phyloP scores from a whole-genome alignment of 2,113 vertebrate species.

The Sphaerodactylus townsendi region DNA sequence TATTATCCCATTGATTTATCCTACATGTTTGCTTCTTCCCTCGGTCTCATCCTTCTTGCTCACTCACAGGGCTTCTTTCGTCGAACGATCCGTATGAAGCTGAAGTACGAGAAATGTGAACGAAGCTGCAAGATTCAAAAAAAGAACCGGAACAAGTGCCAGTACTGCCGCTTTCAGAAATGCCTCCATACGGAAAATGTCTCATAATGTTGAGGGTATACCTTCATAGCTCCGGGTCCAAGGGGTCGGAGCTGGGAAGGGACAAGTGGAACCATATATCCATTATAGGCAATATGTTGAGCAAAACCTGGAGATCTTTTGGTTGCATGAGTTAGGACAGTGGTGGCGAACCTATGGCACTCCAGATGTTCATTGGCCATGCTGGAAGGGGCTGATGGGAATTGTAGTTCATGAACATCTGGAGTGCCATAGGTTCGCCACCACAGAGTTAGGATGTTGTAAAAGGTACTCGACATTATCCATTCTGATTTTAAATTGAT shows the following conservation, averaged over 20 bases:
- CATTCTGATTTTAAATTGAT: not conserved
- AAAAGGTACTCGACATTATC: not conserved
- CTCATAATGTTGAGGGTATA: constrained; percentile 94
- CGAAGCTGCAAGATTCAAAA: constrained; percentile 96
- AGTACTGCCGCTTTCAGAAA: constrained; percentile 99
- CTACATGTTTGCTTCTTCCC: not conserved
- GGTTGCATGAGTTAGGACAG: not conserved
- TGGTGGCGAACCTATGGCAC: no score
- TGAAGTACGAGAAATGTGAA: constrained; percentile 93
- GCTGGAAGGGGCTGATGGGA: no score
- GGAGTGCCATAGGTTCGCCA: no score
- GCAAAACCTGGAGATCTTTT: not conserved
- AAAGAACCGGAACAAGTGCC: constrained; percentile 98
- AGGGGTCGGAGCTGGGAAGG: not conserved
- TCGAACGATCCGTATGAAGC: constrained; percentile 94
- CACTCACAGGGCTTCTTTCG: constrained; percentile 92
- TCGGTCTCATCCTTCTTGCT: not conserved
- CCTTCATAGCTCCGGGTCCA: rapidly evolving
- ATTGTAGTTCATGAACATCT: no score
- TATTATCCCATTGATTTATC: not conserved
- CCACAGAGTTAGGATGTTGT: not conserved
- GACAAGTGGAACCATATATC: not conserved
- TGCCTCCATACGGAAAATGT: constrained; percentile 97
- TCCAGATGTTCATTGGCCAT: no score
- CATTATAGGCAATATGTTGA: not conserved